Evolutionary conservation across 2,797 vertebrate species (phyloP).

Genomic region (Vireo griseus): DNA sequence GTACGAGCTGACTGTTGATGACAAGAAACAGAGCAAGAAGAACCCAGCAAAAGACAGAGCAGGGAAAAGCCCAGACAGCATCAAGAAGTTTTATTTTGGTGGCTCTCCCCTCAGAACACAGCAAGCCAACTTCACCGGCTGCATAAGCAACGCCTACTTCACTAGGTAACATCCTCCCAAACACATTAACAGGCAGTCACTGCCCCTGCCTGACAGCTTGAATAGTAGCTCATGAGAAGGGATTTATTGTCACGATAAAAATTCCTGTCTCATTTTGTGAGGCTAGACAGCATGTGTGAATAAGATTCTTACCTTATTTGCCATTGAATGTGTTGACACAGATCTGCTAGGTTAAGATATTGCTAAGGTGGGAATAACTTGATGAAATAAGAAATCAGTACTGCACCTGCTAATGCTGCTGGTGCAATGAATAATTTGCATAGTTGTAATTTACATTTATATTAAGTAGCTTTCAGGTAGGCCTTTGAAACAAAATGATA

Average conservation of each 20-base stretch:
- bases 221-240: not conserved
- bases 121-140: conserved; percentile 91
- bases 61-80: conserved; percentile 28
- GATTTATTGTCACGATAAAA: not conserved
- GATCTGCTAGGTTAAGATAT: not conserved
- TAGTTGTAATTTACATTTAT: conserved; percentile 17
- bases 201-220: not conserved
- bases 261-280: not conserved
- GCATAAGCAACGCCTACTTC: conserved; percentile 94
- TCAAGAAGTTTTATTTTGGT: conserved; percentile 87
- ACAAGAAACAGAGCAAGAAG: conserved; percentile 81
- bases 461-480: not conserved
- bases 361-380: not conserved
- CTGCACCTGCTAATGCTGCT: conserved; percentile 1
- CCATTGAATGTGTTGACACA: not conserved
- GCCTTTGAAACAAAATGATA: not conserved
- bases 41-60: conserved; percentile 57
- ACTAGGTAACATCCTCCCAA: conserved; percentile 77
- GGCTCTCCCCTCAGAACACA: conserved; percentile 81
- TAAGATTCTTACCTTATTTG: not conserved
- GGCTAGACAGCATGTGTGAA: not conserved
- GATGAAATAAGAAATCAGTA: conserved; percentile 9
- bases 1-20: conserved; percentile 87
- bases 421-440: not conserved
- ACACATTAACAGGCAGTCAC: not conserved